Conservation (phyloP, 2,888 invertebrate genomes). For the Resseliella maxima region DNA sequence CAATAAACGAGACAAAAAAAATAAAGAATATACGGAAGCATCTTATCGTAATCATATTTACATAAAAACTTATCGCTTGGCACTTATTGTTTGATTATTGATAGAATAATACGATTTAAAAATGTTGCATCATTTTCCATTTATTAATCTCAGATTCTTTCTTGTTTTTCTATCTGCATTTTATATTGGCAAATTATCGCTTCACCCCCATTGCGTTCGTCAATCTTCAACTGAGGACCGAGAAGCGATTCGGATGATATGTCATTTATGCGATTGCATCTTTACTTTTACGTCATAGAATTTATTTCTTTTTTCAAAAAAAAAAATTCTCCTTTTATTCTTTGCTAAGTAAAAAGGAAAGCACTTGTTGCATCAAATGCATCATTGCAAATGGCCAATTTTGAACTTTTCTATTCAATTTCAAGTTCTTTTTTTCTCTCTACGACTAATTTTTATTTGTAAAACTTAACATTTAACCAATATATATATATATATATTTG, state of each 20-base stretch:
- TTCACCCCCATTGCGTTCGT: too few relatives aligned
- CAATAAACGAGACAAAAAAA: neutral
- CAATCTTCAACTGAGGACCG: neutral
- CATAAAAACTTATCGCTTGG: constrained; percentile 52
- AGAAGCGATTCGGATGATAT: neutral
- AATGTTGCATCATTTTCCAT: neutral
- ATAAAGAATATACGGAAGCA: neutral
- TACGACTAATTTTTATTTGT: too few relatives aligned
- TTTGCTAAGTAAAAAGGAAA: neutral
- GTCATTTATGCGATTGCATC: neutral
- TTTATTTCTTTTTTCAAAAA: too few relatives aligned
- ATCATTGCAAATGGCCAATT: constrained; percentile 45
- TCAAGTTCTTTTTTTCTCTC: neutral
- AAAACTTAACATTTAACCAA: too few relatives aligned
- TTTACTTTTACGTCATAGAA: neutral
- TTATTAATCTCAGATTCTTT: neutral
- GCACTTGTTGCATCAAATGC: constrained; percentile 41
- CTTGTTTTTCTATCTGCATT: neutral
- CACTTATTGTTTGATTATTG: constrained; percentile 32
- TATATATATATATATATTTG: neutral
- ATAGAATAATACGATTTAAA: neutral
- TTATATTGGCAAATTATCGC: constrained; percentile 1
- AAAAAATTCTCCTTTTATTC: neutral
- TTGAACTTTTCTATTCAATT: neutral
- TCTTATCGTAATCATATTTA: constrained; percentile 49